These are phyloP conservation scores for Coracopsis vasa DNA, from an alignment of 2,113 vertebrate genomes.

Conservation along the genomic window DNA sequence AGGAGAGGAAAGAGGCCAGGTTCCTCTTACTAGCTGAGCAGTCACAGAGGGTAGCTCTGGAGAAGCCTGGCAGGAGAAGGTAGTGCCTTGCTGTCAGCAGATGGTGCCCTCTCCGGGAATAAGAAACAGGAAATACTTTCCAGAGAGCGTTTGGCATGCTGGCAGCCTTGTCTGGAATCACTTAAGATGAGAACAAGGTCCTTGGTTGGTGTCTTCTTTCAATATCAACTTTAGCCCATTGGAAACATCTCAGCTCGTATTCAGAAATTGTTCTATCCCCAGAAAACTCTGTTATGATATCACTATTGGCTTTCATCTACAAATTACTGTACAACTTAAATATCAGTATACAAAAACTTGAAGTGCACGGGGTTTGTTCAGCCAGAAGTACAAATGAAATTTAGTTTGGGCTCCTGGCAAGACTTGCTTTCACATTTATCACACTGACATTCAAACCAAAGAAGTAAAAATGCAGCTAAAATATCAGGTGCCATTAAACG, in stretches of 20 bases:
- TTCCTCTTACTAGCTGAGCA: background rate
- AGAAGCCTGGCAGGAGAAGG: background rate
- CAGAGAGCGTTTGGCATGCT: background rate
- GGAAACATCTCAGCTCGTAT: slow-evolving; percentile 22
- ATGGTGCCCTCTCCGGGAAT: background rate
- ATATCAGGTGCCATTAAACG: slow-evolving; percentile 39
- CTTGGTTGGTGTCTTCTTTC: slow-evolving; percentile 9
- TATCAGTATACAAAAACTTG: slow-evolving; percentile 56
- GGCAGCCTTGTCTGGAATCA: slow-evolving; percentile 38
- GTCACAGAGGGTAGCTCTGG: background rate
- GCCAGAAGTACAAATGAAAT: slow-evolving; percentile 64
- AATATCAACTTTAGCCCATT: slow-evolving; percentile 18
- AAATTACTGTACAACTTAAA: slow-evolving; percentile 58
- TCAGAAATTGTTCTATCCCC: slow-evolving; percentile 46
- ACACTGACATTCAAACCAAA: slow-evolving; percentile 58
- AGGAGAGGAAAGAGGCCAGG: background rate
- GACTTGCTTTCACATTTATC: slow-evolving; percentile 60
- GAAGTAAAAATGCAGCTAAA: slow-evolving; percentile 50
- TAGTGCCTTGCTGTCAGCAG: background rate
- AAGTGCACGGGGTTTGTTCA: slow-evolving; percentile 46
- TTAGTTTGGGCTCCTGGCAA: slow-evolving; percentile 57
- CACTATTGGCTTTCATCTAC: slow-evolving; percentile 52
- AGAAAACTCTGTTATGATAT: slow-evolving; percentile 59
- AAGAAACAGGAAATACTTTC: background rate
- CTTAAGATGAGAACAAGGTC: slow-evolving; percentile 30